These are phyloP conservation scores for Pseudococcus viburni DNA, from an alignment of 2,888 invertebrate species.

Conservation along the genomic window DNA sequence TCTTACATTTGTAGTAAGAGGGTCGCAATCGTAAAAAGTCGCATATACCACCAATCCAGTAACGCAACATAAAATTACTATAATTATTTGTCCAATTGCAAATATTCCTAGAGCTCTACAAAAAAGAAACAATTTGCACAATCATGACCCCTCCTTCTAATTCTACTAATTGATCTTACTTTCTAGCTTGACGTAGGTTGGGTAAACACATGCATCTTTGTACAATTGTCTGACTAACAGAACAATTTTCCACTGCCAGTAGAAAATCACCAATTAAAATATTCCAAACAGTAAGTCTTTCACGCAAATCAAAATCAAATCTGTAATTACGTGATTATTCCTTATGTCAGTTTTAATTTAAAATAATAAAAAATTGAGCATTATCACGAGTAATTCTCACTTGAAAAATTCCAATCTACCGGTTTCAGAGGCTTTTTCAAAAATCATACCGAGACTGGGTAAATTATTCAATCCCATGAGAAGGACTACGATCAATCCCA, in stretches of 20 bases:
- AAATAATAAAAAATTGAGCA: background rate
- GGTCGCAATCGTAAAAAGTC: conserved; percentile 87
- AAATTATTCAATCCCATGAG: conserved; percentile 78
- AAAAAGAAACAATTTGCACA: conserved; percentile 68
- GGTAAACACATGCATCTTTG: conserved; percentile 87
- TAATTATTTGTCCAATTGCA: conserved; percentile 81
- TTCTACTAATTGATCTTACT: conserved; percentile 73
- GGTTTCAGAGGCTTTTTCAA: conserved; percentile 76
- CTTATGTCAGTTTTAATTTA: background rate
- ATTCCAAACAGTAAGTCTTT: conserved; percentile 87
- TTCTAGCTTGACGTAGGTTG: conserved; percentile 79
- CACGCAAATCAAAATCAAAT: conserved; percentile 83
- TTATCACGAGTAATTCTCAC: conserved; percentile 72
- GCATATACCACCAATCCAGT: conserved; percentile 91
- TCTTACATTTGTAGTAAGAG: conserved; percentile 79
- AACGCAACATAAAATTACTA: conserved; percentile 85
- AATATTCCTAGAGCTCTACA: conserved; percentile 83
- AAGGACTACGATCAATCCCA: conserved; percentile 78
- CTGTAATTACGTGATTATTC: conserved; percentile 73
- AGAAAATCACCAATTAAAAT: conserved; percentile 81
- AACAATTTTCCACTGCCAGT: conserved; percentile 85
- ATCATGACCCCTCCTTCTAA: background rate
- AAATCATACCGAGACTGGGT: conserved; percentile 78
- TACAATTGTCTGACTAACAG: conserved; percentile 91
- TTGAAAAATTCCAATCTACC: conserved; percentile 82